Evolutionary conservation across 2,797 vertebrate species (phyloP).

Genomic region (Cyprinodon diabolis): DNA sequence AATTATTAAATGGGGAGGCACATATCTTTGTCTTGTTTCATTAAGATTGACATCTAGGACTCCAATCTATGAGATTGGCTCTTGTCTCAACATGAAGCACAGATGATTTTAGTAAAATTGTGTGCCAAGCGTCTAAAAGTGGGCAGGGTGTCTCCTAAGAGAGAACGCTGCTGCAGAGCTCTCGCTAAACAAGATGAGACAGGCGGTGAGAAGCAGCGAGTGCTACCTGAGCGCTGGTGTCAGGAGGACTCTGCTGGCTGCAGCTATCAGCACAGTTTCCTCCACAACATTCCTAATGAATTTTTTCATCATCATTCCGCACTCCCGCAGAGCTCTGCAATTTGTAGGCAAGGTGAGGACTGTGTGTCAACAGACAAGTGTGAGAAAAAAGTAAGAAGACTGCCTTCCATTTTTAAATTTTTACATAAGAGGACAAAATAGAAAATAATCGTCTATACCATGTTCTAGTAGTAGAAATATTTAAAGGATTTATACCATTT

Average conservation of each 20-base stretch:
- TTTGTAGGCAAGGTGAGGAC: neutral
- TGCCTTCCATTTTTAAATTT: neutral
- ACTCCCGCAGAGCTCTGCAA: constrained; percentile 14
- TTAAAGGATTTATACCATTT: too few species aligned
- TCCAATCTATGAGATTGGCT: constrained; percentile 18
- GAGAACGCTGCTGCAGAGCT: constrained; percentile 20
- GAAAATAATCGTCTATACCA: neutral
- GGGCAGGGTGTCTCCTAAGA: constrained; percentile 7
- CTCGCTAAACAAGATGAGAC: neutral
- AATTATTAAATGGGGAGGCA: constrained; percentile 64
- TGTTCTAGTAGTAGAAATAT: neutral
- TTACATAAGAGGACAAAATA: neutral
- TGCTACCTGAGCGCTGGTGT: constrained; percentile 31
- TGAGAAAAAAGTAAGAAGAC: neutral
- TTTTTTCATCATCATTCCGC: constrained; percentile 25
- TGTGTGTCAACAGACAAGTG: neutral
- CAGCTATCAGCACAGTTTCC: constrained; percentile 36
- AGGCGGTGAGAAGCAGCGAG: neutral
- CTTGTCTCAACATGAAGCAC: constrained; percentile 36
- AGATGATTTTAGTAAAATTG: constrained; percentile 15
- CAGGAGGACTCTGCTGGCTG: constrained; percentile 22
- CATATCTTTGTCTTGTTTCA: constrained; percentile 59
- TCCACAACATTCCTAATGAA: constrained; percentile 39
- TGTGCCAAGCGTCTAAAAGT: neutral
- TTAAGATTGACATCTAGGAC: constrained; percentile 48